These are phyloP conservation scores for Beris chalybata DNA, from an alignment of 2,888 invertebrate species.

Conservation along the genomic window DNA sequence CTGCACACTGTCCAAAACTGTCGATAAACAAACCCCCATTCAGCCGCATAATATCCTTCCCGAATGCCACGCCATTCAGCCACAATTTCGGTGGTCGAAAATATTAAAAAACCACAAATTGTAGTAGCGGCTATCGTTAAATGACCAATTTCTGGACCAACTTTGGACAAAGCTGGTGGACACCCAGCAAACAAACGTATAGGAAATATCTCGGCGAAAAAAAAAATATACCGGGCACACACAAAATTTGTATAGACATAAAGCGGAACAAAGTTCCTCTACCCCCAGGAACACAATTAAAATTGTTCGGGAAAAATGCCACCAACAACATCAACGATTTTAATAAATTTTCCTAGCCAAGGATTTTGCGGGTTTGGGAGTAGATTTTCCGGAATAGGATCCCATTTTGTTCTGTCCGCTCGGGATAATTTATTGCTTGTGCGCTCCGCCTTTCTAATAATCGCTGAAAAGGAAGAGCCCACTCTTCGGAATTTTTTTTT, in stretches of 20 bases:
- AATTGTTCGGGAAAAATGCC: too few species aligned
- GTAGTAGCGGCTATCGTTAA: constrained; percentile 46
- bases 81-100: constrained; percentile 38
- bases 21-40: constrained; percentile 36
- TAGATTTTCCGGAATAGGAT: not conserved
- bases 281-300: too few species aligned
- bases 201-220: constrained; percentile 25
- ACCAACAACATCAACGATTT: constrained; percentile 20
- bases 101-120: constrained; percentile 51
- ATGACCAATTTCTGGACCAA: constrained; percentile 39
- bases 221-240: too few species aligned
- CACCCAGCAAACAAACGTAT: constrained; percentile 7
- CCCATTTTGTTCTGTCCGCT: not conserved
- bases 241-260: too few species aligned
- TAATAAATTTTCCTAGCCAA: constrained; percentile 31
- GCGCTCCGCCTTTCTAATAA: constrained; percentile 36
- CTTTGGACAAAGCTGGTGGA: not conserved
- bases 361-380: not conserved
- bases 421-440: constrained; percentile 36
- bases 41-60: constrained; percentile 36
- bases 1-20: constrained; percentile 27
- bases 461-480: constrained; percentile 1
- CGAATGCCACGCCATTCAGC: constrained; percentile 4
- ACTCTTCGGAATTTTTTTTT: constrained; percentile 10
- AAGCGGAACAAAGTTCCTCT: too few species aligned